Base-by-base conservation (phyloP, 1,140 invertebrate genomes). In the Drosophila lacteicornis region DNA sequence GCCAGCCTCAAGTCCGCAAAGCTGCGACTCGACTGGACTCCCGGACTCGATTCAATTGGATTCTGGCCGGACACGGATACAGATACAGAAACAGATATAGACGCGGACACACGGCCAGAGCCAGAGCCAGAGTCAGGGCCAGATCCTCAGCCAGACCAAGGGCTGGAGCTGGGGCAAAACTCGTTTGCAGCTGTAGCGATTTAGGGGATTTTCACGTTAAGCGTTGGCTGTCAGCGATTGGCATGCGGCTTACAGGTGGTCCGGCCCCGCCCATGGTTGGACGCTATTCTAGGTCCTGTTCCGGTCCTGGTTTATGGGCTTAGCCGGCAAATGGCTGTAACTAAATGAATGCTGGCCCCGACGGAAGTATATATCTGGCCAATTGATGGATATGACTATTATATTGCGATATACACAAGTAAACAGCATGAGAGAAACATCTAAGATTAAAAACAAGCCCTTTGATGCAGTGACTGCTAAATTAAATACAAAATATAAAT, bases 191-290 rank as follows among this genome's bases (percentile, higher is more conserved):
- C 40, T 49, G 62, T 62, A 78, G 68, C 81, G 84, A 87, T 90
- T 87, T 84, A 87, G 68, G 67, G 84, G 85, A 88, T 87, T 87
- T 87, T 71, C 73, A 66, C 68, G 77, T 70, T 87, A 87, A 87
- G 84, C 84, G 81, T 61, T 75, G 73, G 68, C 81, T 87, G 81
- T 87, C 85, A 87, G 77, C 85, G 85, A 77, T 87, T 86, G 83
- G 83, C 84, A 86, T 84, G 80, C 73, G 81, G 83, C 85, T 87
- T 90, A 90, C 85, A 87, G 85, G 84, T 88, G 83, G 85, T 74
- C 68, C 63, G 27, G 27, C 63, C 69, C 49, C 38, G 25, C 49
- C 49, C 63, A 47, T 38, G 67, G 51, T 19, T n/a, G 66, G 56
- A 49, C 42, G 58, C 27, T 33, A 11, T 40, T 67, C 50, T 38